A percentile compares a stretch with the other conserved stretches of the same genome.
Conservation (phyloP, 37 sponge, comb jelly and placozoan genomes). For the Hexactinellida sp. region DNA sequence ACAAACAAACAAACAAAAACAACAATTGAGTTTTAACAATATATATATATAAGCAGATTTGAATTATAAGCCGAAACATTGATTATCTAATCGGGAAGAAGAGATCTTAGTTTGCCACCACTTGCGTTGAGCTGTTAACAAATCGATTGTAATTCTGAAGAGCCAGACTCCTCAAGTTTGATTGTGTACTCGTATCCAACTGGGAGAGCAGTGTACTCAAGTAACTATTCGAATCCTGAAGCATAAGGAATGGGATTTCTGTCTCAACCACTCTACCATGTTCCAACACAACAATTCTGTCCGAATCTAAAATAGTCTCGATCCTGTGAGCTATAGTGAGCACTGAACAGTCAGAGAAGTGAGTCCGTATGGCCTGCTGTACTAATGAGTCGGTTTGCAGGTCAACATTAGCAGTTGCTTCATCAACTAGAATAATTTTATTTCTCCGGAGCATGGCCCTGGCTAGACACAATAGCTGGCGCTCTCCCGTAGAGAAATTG, state of each 20-base stretch:
- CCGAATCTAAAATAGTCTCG: not conserved
- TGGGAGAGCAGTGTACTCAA: not conserved
- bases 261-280: not conserved
- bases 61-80: too few species aligned
- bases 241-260: not conserved
- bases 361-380: not conserved
- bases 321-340: not conserved
- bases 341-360: not conserved
- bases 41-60: too few species aligned
- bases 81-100: too few species aligned
- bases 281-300: not conserved
- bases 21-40: too few species aligned
- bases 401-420: conserved; percentile 4
- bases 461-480: conserved; percentile 7
- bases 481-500: not conserved
- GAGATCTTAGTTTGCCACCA: too few species aligned
- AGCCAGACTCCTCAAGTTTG: not conserved
- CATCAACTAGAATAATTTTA: not conserved
- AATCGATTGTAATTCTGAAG: not conserved
- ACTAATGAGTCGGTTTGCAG: not conserved
- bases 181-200: not conserved
- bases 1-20: too few species aligned
- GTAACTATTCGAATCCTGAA: not conserved
- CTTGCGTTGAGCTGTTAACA: too few species aligned
- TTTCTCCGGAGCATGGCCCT: not conserved